Conservation (phyloP, 1,140 invertebrate genomes). For the Pygmarrhopalites habei region DNA sequence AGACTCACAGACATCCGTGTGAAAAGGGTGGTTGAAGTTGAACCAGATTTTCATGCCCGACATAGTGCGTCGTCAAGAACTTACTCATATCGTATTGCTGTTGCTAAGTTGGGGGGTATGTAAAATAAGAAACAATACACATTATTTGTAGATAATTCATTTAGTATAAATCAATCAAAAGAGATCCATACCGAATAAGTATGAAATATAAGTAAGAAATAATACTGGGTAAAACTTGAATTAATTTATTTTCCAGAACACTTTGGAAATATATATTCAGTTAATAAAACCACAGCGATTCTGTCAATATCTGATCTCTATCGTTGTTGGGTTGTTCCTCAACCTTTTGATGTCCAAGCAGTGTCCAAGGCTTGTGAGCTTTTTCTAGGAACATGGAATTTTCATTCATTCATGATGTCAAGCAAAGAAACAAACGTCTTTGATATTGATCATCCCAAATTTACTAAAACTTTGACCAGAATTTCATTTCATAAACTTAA, state of each 20-base stretch:
- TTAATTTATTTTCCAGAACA: too few species aligned
- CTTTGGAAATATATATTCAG: too few species aligned
- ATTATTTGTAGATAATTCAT: background rate
- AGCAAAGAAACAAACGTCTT: slow-evolving; percentile 8
- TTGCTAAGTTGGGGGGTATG: slow-evolving; percentile 15
- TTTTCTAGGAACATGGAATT: slow-evolving; percentile 34
- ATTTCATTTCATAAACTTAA: slow-evolving; percentile 20
- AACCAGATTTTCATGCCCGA: slow-evolving; percentile 15
- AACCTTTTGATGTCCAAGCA: slow-evolving; percentile 25
- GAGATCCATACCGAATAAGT: too few species aligned
- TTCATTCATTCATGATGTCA: slow-evolving; percentile 20
- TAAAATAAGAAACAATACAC: background rate
- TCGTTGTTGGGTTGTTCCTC: slow-evolving; percentile 17
- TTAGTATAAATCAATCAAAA: too few species aligned
- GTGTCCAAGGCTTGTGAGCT: slow-evolving; percentile 24
- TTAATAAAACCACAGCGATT: too few species aligned
- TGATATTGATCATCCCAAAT: slow-evolving; percentile 1
- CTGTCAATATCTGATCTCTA: slow-evolving; percentile 21
- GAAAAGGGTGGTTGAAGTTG: slow-evolving; percentile 27
- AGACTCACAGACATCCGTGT: slow-evolving; percentile 31
- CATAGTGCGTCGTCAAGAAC: slow-evolving; percentile 20
- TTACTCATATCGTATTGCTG: slow-evolving; percentile 26
- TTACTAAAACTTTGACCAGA: slow-evolving; percentile 24
- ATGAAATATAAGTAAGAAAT: too few species aligned
- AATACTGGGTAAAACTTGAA: too few species aligned